These are phyloP conservation scores for Leucosticte australis DNA, from an alignment of 2,113 vertebrate species.

Conservation along the genomic window DNA sequence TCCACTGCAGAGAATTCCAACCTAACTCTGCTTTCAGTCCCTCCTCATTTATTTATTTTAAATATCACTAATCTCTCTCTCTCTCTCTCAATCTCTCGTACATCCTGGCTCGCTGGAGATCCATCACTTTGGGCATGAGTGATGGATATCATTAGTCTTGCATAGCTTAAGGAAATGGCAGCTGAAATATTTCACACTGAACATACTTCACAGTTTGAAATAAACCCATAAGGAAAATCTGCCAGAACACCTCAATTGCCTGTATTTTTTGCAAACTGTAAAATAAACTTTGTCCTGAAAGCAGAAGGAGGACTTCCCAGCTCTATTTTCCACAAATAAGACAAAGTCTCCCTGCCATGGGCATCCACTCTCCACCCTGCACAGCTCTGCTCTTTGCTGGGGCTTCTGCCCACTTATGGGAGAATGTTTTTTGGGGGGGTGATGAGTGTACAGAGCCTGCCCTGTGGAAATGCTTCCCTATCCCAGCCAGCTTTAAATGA, in stretches of 20 bases:
- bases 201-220: conserved; percentile 38
- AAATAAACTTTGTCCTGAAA: conserved; percentile 19
- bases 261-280: neutral
- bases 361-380: neutral
- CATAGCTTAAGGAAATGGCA: conserved; percentile 33
- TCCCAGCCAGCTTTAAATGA: neutral
- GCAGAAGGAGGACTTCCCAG: conserved; percentile 20
- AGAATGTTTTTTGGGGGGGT: neutral
- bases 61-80: neutral
- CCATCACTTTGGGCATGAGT: neutral
- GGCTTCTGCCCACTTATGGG: neutral
- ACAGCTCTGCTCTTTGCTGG: neutral
- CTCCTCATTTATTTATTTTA: neutral
- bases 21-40: neutral
- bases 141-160: conserved; percentile 37
- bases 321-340: neutral
- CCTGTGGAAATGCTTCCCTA: rapidly evolving
- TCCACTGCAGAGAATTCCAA: neutral
- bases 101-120: neutral
- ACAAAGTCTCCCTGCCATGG: neutral
- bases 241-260: conserved; percentile 27
- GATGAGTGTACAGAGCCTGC: rapidly evolving
- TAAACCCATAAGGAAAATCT: conserved; percentile 29
- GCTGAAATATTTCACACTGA: conserved; percentile 27
- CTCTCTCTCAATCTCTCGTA: neutral